phyloP scores from a whole-genome alignment of 2,797 vertebrate species.

The Synanceia verrucosa region DNA sequence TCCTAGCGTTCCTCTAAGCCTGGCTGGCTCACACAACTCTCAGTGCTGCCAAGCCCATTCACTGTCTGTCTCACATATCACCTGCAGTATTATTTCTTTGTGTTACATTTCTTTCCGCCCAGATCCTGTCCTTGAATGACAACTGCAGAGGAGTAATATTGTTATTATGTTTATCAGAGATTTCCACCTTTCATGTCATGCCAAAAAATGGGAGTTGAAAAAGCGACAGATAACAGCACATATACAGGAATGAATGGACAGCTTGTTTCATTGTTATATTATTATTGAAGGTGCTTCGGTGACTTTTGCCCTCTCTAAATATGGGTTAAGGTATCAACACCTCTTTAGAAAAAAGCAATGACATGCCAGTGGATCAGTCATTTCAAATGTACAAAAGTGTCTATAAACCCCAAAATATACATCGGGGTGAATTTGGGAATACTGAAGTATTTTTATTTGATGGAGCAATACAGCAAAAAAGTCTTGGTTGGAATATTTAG shows the following conservation, averaged over 20 bases:
- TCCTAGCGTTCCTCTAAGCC: constrained; percentile 13
- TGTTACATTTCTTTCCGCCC: constrained; percentile 34
- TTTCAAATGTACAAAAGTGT: not conserved
- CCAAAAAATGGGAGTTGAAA: constrained; percentile 33
- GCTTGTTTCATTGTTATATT: not conserved
- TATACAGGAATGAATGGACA: not conserved
- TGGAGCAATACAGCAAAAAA: not conserved
- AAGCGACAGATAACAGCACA: constrained; percentile 3
- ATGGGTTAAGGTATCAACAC: not conserved
- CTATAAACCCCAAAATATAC: not conserved
- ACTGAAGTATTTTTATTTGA: not conserved
- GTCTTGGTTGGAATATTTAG: not conserved
- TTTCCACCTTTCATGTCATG: constrained; percentile 41
- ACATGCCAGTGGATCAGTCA: not conserved
- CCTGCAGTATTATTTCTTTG: constrained; percentile 32
- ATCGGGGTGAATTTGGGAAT: not conserved
- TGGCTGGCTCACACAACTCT: not conserved
- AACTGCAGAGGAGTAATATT: constrained; percentile 41
- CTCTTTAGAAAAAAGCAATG: not conserved
- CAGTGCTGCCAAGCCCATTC: not conserved
- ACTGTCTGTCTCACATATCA: constrained; percentile 31
- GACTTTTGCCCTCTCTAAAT: not conserved
- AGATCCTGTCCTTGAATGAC: constrained; percentile 61
- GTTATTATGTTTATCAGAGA: constrained; percentile 44
- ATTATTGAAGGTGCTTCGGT: not conserved